A percentile compares a stretch with the other conserved stretches of the same genome.
phyloP scores from a whole-genome alignment of 2,797 vertebrate species.

The Sebastes ruberrimus region DNA sequence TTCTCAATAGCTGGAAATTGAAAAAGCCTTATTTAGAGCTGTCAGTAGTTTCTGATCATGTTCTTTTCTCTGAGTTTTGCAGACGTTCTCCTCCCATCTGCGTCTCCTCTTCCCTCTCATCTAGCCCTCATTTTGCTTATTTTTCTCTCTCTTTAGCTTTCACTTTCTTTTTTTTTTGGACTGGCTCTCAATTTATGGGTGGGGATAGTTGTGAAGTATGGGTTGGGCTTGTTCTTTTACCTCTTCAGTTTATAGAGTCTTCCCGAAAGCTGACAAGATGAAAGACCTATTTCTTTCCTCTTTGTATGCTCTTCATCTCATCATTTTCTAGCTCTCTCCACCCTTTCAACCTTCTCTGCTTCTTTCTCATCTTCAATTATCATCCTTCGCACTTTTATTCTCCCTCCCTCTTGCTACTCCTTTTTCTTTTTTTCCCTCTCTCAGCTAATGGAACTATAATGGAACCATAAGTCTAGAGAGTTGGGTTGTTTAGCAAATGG shows the following conservation, averaged over 20 bases:
- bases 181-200: conserved; percentile 9
- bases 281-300: conserved; percentile 45
- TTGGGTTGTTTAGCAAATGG: conserved; percentile 52
- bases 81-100: conserved; percentile 15
- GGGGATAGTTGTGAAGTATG: conserved; percentile 27
- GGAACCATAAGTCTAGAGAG: conserved; percentile 43
- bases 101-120: not conserved
- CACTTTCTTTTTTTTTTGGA: not conserved
- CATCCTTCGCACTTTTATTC: conserved; percentile 39
- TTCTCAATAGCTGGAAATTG: conserved; percentile 28
- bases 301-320: conserved; percentile 41
- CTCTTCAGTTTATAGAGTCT: conserved; percentile 49
- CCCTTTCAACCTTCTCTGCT: conserved; percentile 40
- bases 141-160: not conserved
- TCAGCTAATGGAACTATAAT: conserved; percentile 65
- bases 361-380: conserved; percentile 63
- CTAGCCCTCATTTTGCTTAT: not conserved
- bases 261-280: conserved; percentile 69
- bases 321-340: conserved; percentile 51
- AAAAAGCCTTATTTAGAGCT: conserved; percentile 48
- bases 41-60: conserved; percentile 17
- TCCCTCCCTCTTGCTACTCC: not conserved
- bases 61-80: not conserved
- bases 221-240: conserved; percentile 33
- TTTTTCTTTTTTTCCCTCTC: not conserved